Evolutionary conservation across 2,888 invertebrate genomes (phyloP).

Genomic region (Amiota mariae): DNA sequence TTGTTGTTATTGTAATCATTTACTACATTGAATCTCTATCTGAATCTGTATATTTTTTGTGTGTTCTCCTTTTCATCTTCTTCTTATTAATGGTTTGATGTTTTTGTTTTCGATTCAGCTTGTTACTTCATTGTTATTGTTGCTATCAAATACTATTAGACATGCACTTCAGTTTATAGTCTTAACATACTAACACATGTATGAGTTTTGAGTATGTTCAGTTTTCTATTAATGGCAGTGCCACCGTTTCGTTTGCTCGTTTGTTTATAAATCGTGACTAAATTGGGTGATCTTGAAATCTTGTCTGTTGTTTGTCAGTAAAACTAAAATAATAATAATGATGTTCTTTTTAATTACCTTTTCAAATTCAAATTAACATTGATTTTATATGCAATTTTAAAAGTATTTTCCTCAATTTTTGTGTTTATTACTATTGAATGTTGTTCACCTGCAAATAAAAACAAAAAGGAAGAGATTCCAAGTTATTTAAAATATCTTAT

Average conservation of each 20-base stretch:
- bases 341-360: slow-evolving; percentile 11
- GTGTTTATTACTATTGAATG: background rate
- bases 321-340: background rate
- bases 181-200: too few relatives aligned
- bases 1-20: slow-evolving; percentile 30
- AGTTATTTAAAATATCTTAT: background rate
- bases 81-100: slow-evolving; percentile 26
- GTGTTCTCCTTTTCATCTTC: too few relatives aligned
- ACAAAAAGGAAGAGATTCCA: background rate
- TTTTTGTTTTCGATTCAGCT: slow-evolving; percentile 1
- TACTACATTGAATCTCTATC: too few relatives aligned
- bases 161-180: background rate
- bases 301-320: slow-evolving; percentile 26
- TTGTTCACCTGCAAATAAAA: background rate
- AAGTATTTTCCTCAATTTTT: background rate
- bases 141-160: background rate
- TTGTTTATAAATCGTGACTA: slow-evolving; percentile 36
- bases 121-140: slow-evolving; percentile 1
- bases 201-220: too few relatives aligned
- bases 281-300: slow-evolving; percentile 43
- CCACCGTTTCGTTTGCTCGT: slow-evolving; percentile 6
- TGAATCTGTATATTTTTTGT: background rate
- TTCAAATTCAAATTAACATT: slow-evolving; percentile 15
- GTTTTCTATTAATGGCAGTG: background rate
- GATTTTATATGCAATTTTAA: slow-evolving; percentile 34